Evolutionary conservation across 2,888 invertebrate species (phyloP).

Genomic region (Stegophylla sp.): DNA sequence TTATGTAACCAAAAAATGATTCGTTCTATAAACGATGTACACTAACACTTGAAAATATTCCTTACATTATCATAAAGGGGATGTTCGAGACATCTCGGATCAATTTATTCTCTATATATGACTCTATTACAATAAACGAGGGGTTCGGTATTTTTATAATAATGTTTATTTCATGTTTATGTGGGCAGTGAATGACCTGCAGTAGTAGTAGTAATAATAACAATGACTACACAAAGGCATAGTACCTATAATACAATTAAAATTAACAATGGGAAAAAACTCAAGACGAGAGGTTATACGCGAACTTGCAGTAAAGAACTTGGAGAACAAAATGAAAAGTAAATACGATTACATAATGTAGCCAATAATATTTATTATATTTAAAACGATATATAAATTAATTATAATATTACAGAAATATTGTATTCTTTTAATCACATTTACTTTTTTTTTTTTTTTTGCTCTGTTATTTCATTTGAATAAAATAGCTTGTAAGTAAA

Average conservation of each 20-base stretch:
- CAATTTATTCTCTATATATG: no score
- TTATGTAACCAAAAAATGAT: no score
- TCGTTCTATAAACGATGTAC: no score
- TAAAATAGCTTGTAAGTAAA: slow-evolving; percentile 18
- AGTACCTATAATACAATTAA: slow-evolving; percentile 27
- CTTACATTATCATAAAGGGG: no score
- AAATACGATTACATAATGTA: slow-evolving; percentile 23
- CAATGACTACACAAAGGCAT: neutral
- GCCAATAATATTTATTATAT: slow-evolving; percentile 31
- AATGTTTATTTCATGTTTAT: neutral
- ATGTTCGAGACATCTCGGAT: no score
- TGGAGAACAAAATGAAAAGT: neutral
- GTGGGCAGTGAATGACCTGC: neutral
- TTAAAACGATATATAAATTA: slow-evolving; percentile 3
- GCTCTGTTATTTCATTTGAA: neutral
- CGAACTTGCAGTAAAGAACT: neutral
- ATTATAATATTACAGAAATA: slow-evolving; percentile 11
- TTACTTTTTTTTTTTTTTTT: slow-evolving; percentile 13
- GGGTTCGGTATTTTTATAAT: no score
- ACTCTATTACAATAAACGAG: no score
- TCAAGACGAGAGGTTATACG: neutral
- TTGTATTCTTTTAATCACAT: neutral
- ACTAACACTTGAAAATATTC: no score
- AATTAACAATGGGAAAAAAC: slow-evolving; percentile 14
- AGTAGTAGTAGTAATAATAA: slow-evolving; percentile 2